These are phyloP conservation scores for Palaemon carinicauda DNA, from an alignment of 1,140 invertebrate genomes.

Conservation along the genomic window DNA sequence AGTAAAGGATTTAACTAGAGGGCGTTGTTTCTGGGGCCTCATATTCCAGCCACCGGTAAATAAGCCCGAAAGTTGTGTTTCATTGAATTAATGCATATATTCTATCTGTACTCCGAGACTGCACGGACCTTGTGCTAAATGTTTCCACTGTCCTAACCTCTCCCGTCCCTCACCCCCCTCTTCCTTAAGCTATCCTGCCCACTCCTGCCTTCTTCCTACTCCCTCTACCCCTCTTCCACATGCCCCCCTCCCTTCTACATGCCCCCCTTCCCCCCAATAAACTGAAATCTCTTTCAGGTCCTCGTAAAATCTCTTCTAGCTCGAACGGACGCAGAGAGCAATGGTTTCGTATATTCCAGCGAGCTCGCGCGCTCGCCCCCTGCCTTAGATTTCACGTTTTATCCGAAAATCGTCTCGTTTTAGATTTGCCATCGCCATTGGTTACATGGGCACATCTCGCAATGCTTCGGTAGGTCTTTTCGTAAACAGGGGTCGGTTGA, in stretches of 20 bases:
- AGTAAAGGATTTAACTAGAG: too few relatives aligned
- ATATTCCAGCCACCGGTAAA: too few relatives aligned
- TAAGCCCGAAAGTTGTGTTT: too few relatives aligned
- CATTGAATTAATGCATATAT: not conserved
- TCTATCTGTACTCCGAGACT: not conserved
- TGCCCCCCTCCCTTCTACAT: not conserved
- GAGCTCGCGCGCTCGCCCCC: not conserved
- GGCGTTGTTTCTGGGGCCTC: too few relatives aligned
- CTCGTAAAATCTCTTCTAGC: not conserved
- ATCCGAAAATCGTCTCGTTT: too few relatives aligned
- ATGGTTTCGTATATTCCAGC: not conserved
- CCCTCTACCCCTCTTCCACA: not conserved
- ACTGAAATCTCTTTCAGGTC: not conserved
- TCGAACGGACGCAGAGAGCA: not conserved
- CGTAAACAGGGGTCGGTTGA: too few relatives aligned
- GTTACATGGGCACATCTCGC: too few relatives aligned
- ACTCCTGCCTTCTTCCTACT: not conserved
- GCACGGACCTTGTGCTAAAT: not conserved
- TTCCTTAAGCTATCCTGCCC: too few relatives aligned
- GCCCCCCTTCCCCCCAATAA: not conserved
- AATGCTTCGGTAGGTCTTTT: too few relatives aligned
- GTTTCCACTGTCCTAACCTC: not conserved
- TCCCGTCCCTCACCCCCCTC: not conserved
- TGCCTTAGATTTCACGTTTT: not conserved
- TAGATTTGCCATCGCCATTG: too few relatives aligned